Conservation (phyloP, 2,797 vertebrate species). For the Rhadinocentrus ornatus region DNA sequence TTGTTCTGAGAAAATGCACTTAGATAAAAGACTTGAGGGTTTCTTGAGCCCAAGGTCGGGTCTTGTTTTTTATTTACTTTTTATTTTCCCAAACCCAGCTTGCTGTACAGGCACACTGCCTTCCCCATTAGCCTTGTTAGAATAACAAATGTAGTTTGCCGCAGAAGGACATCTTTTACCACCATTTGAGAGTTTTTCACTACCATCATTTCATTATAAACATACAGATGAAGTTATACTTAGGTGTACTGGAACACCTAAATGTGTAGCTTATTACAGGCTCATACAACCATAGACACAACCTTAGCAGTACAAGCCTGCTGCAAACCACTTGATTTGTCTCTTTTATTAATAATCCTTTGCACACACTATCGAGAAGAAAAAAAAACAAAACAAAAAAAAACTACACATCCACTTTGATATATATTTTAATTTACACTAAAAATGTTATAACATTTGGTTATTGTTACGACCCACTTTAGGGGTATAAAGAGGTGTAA, state of each 20-base stretch:
- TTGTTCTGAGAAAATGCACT: no score
- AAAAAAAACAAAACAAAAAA: background rate
- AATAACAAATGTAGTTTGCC: background rate
- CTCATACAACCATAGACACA: constrained; percentile 1
- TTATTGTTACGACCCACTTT: no score
- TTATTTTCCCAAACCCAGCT: background rate
- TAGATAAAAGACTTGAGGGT: no score
- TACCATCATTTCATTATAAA: background rate
- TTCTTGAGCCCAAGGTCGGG: background rate
- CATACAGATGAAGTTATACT: background rate
- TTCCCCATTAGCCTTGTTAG: constrained; percentile 9
- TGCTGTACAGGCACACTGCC: background rate
- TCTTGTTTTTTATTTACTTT: background rate
- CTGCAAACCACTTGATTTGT: constrained; percentile 53
- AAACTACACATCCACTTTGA: no score
- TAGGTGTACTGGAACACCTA: constrained; percentile 6
- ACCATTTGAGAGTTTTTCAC: constrained; percentile 1
- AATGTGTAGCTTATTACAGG: constrained; percentile 17
- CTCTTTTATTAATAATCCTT: constrained; percentile 55
- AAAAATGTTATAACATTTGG: no score
- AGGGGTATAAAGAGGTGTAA: no score
- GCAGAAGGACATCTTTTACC: background rate
- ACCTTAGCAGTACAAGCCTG: constrained; percentile 55
- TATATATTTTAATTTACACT: no score
- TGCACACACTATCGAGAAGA: constrained; percentile 31